Evolutionary conservation across 2,888 invertebrate genomes (phyloP).

Genomic region (Eristalis tenax): DNA sequence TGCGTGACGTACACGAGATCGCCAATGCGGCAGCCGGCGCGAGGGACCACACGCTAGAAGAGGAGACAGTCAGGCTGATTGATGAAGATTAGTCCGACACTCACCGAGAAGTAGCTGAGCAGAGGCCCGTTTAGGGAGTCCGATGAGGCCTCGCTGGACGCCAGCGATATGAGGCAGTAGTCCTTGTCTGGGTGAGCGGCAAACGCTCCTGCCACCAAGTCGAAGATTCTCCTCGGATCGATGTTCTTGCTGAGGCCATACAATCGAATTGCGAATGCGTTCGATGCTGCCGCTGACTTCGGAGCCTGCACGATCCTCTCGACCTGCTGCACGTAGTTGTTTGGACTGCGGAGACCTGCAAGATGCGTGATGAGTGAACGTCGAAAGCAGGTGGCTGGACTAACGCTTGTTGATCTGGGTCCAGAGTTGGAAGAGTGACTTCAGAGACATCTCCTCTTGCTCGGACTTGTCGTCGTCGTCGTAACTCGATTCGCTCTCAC

Average conservation of each 20-base stretch:
- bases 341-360: background rate
- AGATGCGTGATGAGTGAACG: background rate
- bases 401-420: background rate
- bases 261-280: slow-evolving; percentile 75
- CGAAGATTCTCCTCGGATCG: slow-evolving; percentile 82
- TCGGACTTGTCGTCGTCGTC: background rate
- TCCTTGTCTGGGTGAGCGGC: slow-evolving; percentile 86
- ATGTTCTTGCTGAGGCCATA: slow-evolving; percentile 76
- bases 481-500: background rate
- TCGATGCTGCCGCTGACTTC: background rate
- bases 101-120: slow-evolving; percentile 76
- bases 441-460: background rate
- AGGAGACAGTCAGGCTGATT: background rate
- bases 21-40: slow-evolving; percentile 73
- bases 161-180: slow-evolving; percentile 79
- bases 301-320: background rate
- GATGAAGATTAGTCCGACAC: slow-evolving; percentile 4
- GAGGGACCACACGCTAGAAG: slow-evolving; percentile 74
- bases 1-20: slow-evolving; percentile 76
- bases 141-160: slow-evolving; percentile 53
- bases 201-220: slow-evolving; percentile 86
- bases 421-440: background rate
- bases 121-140: slow-evolving; percentile 61
- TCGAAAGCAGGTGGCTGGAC: background rate
- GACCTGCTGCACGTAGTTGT: slow-evolving; percentile 3